Base-by-base conservation (phyloP, 2,888 invertebrate genomes). In the Tupiocoris notatus region DNA sequence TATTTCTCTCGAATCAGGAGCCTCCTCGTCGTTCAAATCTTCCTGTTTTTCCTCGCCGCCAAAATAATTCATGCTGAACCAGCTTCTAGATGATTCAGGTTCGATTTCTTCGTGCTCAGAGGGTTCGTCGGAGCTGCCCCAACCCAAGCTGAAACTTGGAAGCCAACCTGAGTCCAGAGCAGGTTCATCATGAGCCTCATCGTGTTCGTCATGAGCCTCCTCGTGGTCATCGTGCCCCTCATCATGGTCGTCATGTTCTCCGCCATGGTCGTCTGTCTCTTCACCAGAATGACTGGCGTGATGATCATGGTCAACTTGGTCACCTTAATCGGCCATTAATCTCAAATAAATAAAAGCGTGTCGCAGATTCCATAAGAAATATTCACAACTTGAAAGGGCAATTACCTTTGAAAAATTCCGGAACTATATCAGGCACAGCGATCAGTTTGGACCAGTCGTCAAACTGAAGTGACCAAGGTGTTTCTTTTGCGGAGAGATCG, bases 391-490 rank as follows among this genome's bases (percentile, higher is more conserved):
- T n/a, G n/a, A n/a, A n/a, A n/a, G n/a, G n/a, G n/a, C n/a, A 39
- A 7, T 39, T 61, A 77, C 71, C 65, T 65, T 62, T 68, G 21
- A 61, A 57, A n/a, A 58, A 67, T 24, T 75, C 25, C 12, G 75
- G 64, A 16, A 65, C 65, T n/a, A 75, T 17, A 23, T 75, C 75
- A 65, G 75, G 75, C 12, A 65, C 65, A 18, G 75, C 58, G 7
- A 75, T 9, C n/a, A 75, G 64, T 16, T 75, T 75, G 6, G 65
- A 66, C 93, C 92, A 93, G 56, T 92, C 93, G 61, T 80, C 77
- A 18, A 81, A 75, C 74, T 78, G 77, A 65, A 77, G 65, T 7
- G 81, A 79, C 81, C 81, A 81, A 1, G 80, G 80, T 7, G 80
- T 80, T 59, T 81, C 79, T 12, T 70, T 66, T 23, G 77, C 77